These are phyloP conservation scores for Manis pentadactyla DNA, from an alignment of 2,797 vertebrate species.

Conservation along the genomic window DNA sequence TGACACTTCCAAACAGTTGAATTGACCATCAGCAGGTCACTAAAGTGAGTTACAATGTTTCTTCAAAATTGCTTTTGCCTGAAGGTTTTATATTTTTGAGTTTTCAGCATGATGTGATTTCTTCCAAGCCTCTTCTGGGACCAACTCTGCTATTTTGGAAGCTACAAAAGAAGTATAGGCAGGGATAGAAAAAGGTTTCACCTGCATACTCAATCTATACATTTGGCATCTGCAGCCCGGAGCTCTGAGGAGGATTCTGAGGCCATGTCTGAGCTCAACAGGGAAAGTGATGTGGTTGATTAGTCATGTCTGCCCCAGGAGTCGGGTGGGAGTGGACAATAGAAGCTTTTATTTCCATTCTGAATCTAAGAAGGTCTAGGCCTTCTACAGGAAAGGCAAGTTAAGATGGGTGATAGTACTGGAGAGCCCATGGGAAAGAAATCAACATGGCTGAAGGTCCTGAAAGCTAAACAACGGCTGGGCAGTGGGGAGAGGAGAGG, in stretches of 20 bases:
- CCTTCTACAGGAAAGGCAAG: background rate
- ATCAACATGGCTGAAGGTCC: background rate
- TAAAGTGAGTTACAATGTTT: background rate
- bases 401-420: background rate
- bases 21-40: background rate
- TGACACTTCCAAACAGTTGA: background rate
- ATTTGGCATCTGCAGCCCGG: background rate
- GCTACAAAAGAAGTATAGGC: background rate
- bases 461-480: background rate
- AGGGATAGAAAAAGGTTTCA: background rate
- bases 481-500: background rate
- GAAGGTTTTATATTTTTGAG: background rate
- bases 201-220: accelerated
- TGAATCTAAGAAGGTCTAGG: background rate
- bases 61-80: background rate
- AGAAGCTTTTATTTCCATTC: too few species aligned
- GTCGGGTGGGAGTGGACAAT: background rate
- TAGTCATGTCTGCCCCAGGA: background rate
- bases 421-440: background rate
- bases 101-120: background rate
- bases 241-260: background rate
- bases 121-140: background rate
- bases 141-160: background rate
- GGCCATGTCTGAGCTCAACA: background rate
- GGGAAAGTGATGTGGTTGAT: background rate